A percentile compares a stretch with the other conserved stretches of the same genome.
Conservation (phyloP, 2,888 invertebrate genomes). For the Micoletzkya japonica region DNA sequence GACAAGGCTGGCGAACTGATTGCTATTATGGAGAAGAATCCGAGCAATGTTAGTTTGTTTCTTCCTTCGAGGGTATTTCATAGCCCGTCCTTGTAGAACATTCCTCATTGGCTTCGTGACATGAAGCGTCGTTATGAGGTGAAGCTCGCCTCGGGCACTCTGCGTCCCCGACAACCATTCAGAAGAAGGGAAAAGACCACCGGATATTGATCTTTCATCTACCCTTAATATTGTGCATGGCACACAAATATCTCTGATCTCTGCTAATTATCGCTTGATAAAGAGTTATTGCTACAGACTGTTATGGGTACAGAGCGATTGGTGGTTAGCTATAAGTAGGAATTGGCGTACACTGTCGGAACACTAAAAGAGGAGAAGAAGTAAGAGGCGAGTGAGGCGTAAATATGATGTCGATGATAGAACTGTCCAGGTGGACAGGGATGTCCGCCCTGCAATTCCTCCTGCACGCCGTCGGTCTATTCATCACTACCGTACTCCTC, state of each 20-base stretch:
- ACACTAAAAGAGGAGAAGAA: too few species aligned
- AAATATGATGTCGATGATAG: slow-evolving; percentile 10
- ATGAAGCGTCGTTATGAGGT: slow-evolving; percentile 5
- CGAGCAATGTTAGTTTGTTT: slow-evolving; percentile 6
- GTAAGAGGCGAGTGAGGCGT: too few species aligned
- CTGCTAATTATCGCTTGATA: too few species aligned
- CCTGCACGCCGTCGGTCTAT: slow-evolving; percentile 2
- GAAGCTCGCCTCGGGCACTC: slow-evolving; percentile 7
- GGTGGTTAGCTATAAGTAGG: too few species aligned
- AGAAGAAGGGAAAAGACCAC: slow-evolving; percentile 11
- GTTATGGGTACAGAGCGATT: too few species aligned
- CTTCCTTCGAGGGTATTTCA: background rate
- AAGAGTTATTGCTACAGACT: too few species aligned
- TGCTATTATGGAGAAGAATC: slow-evolving; percentile 81
- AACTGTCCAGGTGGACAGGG: slow-evolving; percentile 21
- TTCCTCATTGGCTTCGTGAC: slow-evolving; percentile 16
- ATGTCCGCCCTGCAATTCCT: slow-evolving; percentile 12
- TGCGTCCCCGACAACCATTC: slow-evolving; percentile 23
- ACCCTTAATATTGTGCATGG: too few species aligned
- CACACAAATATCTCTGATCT: too few species aligned
- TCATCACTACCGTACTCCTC: slow-evolving; percentile 6
- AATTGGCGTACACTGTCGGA: too few species aligned
- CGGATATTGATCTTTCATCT: slow-evolving; percentile 23
- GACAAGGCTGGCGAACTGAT: slow-evolving; percentile 80
- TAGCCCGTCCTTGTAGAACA: background rate